Evolutionary conservation across 2,797 vertebrate species (phyloP).

Genomic region (Peromyscus eremicus): DNA sequence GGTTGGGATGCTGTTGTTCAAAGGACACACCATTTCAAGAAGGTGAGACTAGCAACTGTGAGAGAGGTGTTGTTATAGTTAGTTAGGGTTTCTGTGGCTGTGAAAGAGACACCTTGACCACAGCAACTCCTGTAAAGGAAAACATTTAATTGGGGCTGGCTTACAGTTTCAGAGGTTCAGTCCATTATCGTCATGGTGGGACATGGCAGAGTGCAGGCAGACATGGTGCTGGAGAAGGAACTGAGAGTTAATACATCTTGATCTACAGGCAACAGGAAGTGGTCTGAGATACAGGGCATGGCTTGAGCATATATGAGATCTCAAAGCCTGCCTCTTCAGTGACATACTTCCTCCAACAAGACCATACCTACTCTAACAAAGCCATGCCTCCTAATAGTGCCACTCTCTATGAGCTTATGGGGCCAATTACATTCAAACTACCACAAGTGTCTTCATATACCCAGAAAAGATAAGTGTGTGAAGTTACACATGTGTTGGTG

Average conservation of each 20-base stretch:
- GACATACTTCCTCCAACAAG: background rate
- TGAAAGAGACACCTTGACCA: background rate
- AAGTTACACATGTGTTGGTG: background rate
- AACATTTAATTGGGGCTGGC: background rate
- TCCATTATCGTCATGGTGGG: background rate
- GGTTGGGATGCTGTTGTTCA: background rate
- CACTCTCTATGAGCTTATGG: background rate
- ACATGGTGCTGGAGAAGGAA: background rate
- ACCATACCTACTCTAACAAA: background rate
- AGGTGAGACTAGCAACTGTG: background rate
- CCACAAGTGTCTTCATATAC: background rate
- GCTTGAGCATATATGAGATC: background rate
- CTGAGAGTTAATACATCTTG: background rate
- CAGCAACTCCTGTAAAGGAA: background rate
- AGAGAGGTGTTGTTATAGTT: background rate
- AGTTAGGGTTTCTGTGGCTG: background rate
- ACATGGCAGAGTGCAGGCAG: background rate
- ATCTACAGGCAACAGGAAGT: background rate
- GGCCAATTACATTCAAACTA: background rate
- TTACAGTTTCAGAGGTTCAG: background rate
- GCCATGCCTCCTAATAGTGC: background rate
- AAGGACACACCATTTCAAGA: background rate
- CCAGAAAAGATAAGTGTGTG: background rate
- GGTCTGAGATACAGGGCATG: background rate
- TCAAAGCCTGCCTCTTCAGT: background rate